A percentile compares a stretch with the other conserved stretches of the same genome.
These are phyloP conservation scores for Apotomis turbidana DNA, from an alignment of 2,888 invertebrate species.

Conservation along the genomic window DNA sequence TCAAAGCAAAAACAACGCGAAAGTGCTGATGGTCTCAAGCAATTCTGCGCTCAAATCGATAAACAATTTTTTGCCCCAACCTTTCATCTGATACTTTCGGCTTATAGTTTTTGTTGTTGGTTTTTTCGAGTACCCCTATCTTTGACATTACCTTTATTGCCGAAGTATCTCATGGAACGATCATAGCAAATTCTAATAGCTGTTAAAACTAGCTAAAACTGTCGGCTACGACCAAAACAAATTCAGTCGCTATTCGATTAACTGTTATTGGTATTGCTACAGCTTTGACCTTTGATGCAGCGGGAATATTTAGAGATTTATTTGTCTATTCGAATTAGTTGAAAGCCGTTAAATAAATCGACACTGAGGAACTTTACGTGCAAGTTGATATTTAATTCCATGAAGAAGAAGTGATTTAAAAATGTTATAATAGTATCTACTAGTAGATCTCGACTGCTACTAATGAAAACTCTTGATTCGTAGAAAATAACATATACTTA, in stretches of 20 bases:
- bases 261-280: slow-evolving; percentile 54
- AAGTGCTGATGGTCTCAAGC: slow-evolving; percentile 56
- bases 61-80: slow-evolving; percentile 71
- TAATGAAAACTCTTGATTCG: slow-evolving; percentile 1
- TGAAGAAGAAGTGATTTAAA: slow-evolving; percentile 29
- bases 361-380: slow-evolving; percentile 12
- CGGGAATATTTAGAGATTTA: slow-evolving; percentile 39
- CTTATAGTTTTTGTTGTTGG: slow-evolving; percentile 77
- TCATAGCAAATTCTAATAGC: slow-evolving; percentile 78
- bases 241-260: slow-evolving; percentile 63
- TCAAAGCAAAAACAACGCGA: slow-evolving; percentile 60
- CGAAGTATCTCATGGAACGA: slow-evolving; percentile 68
- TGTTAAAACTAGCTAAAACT: slow-evolving; percentile 67
- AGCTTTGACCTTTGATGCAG: slow-evolving; percentile 48
- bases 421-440: background rate
- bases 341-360: slow-evolving; percentile 31
- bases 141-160: slow-evolving; percentile 77
- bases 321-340: slow-evolving; percentile 27
- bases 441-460: background rate
- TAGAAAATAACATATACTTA: background rate
- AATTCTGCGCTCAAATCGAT: slow-evolving; percentile 63
- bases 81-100: slow-evolving; percentile 72
- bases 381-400: slow-evolving; percentile 13
- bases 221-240: slow-evolving; percentile 69
- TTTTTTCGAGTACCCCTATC: slow-evolving; percentile 77